Evolutionary conservation across 2,113 vertebrate species (phyloP).

Genomic region (Osmerus eperlanus): DNA sequence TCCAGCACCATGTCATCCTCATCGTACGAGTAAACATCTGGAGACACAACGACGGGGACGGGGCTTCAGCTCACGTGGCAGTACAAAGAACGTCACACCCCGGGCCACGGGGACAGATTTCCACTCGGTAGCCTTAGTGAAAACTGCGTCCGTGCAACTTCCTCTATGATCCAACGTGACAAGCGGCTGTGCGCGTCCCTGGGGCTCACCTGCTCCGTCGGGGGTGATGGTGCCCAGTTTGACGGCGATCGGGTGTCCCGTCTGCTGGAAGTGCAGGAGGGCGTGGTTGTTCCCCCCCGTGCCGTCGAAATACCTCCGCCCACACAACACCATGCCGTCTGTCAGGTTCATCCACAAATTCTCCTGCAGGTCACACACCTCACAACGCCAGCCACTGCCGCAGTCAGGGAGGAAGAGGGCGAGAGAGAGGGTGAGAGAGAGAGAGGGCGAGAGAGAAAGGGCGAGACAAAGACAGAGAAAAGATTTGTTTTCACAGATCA

Average conservation of each 20-base stretch:
- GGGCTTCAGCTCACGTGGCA: background rate
- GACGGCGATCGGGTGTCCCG: conserved; percentile 88
- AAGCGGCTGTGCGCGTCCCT: background rate
- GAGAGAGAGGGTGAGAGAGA: background rate
- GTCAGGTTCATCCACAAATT: conserved; percentile 98
- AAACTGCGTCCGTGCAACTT: too few relatives aligned
- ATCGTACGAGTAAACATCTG: conserved; percentile 96
- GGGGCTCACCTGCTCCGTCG: conserved; percentile 84
- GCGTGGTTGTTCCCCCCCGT: conserved; percentile 96
- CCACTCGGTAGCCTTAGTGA: too few relatives aligned
- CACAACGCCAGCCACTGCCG: conserved; percentile 93
- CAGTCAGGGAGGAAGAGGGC: too few relatives aligned
- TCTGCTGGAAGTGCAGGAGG: conserved; percentile 87
- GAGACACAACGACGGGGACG: conserved; percentile 17
- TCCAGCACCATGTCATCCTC: conserved; percentile 99
- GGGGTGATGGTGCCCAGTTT: conserved; percentile 98
- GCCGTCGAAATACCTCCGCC: conserved; percentile 95
- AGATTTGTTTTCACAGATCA: too few relatives aligned
- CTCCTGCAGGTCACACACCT: conserved; percentile 92
- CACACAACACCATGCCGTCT: conserved; percentile 90
- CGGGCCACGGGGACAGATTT: too few relatives aligned
- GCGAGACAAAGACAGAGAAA: background rate
- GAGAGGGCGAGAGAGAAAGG: background rate
- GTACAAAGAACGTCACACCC: too few relatives aligned
- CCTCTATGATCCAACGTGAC: too few relatives aligned